Evolutionary conservation across 2,797 vertebrate species (phyloP).

Genomic region (Crocidura indochinensis): DNA sequence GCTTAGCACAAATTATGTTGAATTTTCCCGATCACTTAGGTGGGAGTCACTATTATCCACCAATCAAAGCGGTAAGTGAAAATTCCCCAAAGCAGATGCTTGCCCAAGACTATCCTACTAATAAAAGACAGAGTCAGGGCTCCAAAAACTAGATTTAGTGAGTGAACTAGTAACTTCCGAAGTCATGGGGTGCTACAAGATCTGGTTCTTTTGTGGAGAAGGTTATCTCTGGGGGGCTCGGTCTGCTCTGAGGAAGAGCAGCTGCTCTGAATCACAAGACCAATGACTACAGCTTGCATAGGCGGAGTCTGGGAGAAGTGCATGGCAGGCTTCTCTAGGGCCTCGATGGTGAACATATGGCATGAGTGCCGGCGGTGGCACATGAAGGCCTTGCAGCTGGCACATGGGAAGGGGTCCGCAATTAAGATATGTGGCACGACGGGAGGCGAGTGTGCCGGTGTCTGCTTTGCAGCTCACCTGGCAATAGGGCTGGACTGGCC

Average conservation of each 20-base stretch:
- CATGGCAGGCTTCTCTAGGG: neutral
- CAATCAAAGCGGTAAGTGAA: slow-evolving; percentile 63
- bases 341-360: too few species aligned
- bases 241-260: slow-evolving; percentile 28
- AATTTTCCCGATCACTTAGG: slow-evolving; percentile 41
- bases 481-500: too few species aligned
- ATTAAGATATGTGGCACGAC: too few species aligned
- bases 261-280: neutral
- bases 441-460: too few species aligned
- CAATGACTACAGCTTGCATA: neutral
- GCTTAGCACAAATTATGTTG: slow-evolving; percentile 53
- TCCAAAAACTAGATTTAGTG: slow-evolving; percentile 48
- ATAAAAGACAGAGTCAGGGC: neutral
- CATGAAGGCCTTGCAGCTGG: too few species aligned
- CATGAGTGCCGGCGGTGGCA: too few species aligned
- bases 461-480: too few species aligned
- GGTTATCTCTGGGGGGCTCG: slow-evolving; percentile 12
- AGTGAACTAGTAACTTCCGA: slow-evolving; percentile 33
- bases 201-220: slow-evolving; percentile 56
- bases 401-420: too few species aligned
- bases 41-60: slow-evolving; percentile 29
- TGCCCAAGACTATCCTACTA: slow-evolving; percentile 17
- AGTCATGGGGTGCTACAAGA: slow-evolving; percentile 53
- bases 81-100: neutral
- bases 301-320: neutral